Conservation (phyloP, 2,113 vertebrate genomes). For the Thinocorus orbignyianus region DNA sequence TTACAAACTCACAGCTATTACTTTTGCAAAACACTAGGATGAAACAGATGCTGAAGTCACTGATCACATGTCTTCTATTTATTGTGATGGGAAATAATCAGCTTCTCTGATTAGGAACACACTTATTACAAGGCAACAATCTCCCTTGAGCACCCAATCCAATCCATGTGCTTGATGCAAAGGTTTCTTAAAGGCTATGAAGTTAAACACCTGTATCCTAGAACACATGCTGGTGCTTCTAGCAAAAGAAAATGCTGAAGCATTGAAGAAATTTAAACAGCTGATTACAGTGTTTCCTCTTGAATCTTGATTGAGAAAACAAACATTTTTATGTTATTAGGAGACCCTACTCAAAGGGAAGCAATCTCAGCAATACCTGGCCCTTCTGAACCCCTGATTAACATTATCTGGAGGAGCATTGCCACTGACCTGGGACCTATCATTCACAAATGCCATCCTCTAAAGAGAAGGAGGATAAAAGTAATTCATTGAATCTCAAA, state of each 20-base stretch:
- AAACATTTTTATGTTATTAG: neutral
- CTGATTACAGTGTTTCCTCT: slow-evolving; percentile 42
- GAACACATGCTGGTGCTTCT: neutral
- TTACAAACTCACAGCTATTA: slow-evolving; percentile 1
- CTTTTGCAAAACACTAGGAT: neutral
- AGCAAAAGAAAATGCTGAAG: slow-evolving; percentile 16
- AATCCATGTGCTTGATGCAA: neutral
- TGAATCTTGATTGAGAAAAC: neutral
- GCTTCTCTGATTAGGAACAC: slow-evolving; percentile 18
- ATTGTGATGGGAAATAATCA: slow-evolving; percentile 29
- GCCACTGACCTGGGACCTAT: neutral
- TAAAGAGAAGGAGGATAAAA: neutral
- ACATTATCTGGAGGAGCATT: neutral
- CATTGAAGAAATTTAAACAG: neutral
- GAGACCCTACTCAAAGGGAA: neutral
- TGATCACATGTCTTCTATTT: slow-evolving; percentile 22
- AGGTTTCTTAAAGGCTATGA: neutral
- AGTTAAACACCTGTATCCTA: neutral
- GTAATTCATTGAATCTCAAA: neutral
- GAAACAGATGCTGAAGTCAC: slow-evolving; percentile 36
- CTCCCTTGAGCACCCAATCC: neutral
- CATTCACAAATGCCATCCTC: neutral
- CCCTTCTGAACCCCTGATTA: neutral
- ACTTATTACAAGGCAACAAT: slow-evolving; percentile 25
- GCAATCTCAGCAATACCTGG: neutral